phyloP scores from a whole-genome alignment of 2,113 vertebrate species.

The Eretmochelys imbricata region DNA sequence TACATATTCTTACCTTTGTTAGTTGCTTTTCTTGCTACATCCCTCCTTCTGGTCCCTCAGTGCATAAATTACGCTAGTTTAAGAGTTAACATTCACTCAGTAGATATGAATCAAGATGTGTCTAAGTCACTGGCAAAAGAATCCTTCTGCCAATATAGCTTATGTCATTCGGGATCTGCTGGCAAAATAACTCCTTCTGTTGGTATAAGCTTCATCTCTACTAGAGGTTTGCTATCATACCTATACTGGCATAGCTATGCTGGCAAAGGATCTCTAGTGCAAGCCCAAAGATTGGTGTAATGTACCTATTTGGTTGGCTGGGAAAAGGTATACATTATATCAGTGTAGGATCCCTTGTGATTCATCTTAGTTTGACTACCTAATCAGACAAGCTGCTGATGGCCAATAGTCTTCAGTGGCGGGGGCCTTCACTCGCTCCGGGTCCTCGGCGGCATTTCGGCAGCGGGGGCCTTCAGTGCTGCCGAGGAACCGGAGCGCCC shows the following conservation, averaged over 20 bases:
- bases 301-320: neutral
- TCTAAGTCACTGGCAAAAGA: neutral
- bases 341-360: neutral
- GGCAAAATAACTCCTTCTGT: neutral
- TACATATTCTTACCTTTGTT: slow-evolving; percentile 18
- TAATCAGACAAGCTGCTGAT: neutral
- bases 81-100: neutral
- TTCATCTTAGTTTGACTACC: neutral
- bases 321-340: neutral
- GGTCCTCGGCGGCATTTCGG: too few species aligned
- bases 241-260: too few species aligned
- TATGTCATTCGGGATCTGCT: neutral
- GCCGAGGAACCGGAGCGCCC: too few species aligned
- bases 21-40: slow-evolving; percentile 20
- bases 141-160: neutral
- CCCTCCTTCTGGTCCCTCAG: neutral
- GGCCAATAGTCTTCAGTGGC: neutral
- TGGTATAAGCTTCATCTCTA: too few species aligned
- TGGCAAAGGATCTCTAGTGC: too few species aligned
- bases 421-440: too few species aligned
- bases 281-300: too few species aligned
- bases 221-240: too few species aligned
- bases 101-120: neutral
- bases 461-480: too few species aligned
- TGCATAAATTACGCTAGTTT: neutral